Percentiles rank a stretch among this genome's conserved stretches.
Conservation (phyloP, 2,113 vertebrate genomes). For the Saguinus midas region DNA sequence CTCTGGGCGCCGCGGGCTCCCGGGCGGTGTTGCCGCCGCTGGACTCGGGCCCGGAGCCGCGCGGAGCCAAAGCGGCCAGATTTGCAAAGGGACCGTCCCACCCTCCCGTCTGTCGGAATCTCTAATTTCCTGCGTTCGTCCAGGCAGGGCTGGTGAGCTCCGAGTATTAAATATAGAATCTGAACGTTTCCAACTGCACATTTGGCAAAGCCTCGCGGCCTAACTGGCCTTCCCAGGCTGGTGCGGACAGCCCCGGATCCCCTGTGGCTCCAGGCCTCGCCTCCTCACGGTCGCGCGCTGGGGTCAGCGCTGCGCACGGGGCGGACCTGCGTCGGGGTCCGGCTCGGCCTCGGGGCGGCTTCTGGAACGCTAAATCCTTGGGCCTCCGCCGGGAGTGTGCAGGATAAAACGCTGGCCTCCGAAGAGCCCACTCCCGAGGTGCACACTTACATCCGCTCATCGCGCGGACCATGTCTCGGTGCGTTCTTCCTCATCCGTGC, state of each 20-base stretch:
- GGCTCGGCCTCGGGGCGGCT: rapidly evolving
- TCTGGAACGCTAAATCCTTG: background rate
- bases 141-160: conserved; percentile 49
- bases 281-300: background rate
- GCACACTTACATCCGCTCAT: rapidly evolving
- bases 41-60: background rate
- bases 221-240: conserved; percentile 58
- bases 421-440: background rate
- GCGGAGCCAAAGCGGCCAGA: conserved; percentile 78
- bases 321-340: background rate
- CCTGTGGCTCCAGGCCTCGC: conserved; percentile 34
- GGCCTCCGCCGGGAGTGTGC: background rate
- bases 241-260: conserved; percentile 55
- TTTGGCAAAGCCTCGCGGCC: conserved; percentile 64
- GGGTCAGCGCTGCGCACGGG: background rate
- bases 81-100: conserved; percentile 80
- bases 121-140: conserved; percentile 60
- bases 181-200: conserved; percentile 65
- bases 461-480: rapidly evolving
- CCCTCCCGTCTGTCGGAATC: conserved; percentile 82
- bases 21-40: background rate
- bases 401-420: no score
- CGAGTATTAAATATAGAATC: conserved; percentile 71
- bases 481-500: rapidly evolving
- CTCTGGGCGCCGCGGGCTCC: no score